A percentile compares a stretch with the other conserved stretches of the same genome.
Evolutionary conservation across 2,888 invertebrate species (phyloP).

Genomic region (Piscicola geometra): DNA sequence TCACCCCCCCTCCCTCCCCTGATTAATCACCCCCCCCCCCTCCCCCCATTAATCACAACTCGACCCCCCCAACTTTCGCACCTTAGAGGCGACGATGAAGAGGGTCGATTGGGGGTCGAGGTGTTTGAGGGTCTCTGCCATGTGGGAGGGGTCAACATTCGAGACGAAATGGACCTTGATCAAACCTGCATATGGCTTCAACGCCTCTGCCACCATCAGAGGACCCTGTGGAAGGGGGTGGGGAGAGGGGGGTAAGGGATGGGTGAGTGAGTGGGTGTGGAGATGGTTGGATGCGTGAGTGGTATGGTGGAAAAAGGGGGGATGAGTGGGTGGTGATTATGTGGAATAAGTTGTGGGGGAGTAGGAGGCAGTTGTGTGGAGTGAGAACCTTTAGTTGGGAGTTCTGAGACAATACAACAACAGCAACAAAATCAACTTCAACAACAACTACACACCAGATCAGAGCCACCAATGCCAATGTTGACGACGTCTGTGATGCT

Average conservation of each 20-base stretch:
- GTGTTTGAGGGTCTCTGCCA: slow-evolving; percentile 84
- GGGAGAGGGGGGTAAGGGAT: background rate
- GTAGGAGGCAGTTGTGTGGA: too few relatives aligned
- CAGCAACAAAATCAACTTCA: background rate
- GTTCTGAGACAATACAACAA: background rate
- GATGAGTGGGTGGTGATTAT: too few relatives aligned
- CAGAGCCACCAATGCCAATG: slow-evolving; percentile 98
- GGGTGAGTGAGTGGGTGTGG: background rate
- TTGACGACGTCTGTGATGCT: slow-evolving; percentile 93
- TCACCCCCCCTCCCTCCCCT: too few relatives aligned
- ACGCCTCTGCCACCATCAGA: slow-evolving; percentile 95
- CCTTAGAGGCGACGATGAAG: slow-evolving; percentile 96
- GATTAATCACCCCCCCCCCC: too few relatives aligned
- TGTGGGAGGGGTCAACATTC: slow-evolving; percentile 97
- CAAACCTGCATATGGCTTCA: slow-evolving; percentile 74
- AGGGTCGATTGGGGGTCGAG: slow-evolving; percentile 86
- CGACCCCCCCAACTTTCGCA: slow-evolving; percentile 39
- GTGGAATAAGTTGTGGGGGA: too few relatives aligned
- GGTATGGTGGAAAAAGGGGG: too few relatives aligned
- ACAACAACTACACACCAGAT: slow-evolving; percentile 70
- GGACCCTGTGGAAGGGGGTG: slow-evolving; percentile 67
- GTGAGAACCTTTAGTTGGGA: too few relatives aligned
- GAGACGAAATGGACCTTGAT: slow-evolving; percentile 91
- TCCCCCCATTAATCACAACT: too few relatives aligned
- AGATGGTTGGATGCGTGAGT: background rate